Evolutionary conservation across 64 coral and sea anemone genomes (phyloP).

Genomic region (Montipora capricornis): DNA sequence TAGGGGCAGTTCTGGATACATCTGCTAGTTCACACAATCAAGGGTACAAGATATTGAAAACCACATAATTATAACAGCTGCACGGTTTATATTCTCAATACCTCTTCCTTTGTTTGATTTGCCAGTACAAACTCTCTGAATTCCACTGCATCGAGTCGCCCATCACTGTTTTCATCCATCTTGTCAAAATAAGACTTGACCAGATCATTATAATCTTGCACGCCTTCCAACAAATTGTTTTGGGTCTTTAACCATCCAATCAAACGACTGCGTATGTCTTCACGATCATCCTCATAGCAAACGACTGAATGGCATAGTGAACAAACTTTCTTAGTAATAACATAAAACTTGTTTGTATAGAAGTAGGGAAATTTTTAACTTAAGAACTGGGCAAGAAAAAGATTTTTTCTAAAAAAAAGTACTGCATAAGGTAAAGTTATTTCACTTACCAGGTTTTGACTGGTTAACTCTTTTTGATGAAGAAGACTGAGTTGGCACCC

Average conservation of each 20-base stretch:
- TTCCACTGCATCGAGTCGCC: slow-evolving; percentile 41
- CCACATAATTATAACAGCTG: not conserved
- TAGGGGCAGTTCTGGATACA: no score
- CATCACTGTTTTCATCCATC: slow-evolving; percentile 58
- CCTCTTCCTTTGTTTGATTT: slow-evolving; percentile 51
- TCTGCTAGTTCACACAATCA: no score
- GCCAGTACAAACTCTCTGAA: slow-evolving; percentile 42
- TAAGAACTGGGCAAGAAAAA: not conserved
- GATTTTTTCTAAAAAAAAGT: no score
- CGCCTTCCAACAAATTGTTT: not conserved
- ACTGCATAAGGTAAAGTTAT: no score
- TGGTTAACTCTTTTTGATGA: slow-evolving; percentile 17
- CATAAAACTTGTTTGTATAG: not conserved
- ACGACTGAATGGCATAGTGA: slow-evolving; percentile 25
- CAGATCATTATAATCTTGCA: not conserved
- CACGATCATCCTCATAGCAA: slow-evolving; percentile 58
- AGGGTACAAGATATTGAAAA: not conserved
- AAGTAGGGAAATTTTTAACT: not conserved
- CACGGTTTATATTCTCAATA: not conserved
- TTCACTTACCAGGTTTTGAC: slow-evolving; percentile 59
- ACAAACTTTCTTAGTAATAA: not conserved
- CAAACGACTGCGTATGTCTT: slow-evolving; percentile 52
- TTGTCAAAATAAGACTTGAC: slow-evolving; percentile 44
- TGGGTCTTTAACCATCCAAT: slow-evolving; percentile 56
- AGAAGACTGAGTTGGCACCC: slow-evolving; percentile 11